Percentiles rank a stretch among this genome's conserved stretches.
phyloP scores from a whole-genome alignment of 1,140 invertebrate genomes.

The Luehdorfia chinensis region DNA sequence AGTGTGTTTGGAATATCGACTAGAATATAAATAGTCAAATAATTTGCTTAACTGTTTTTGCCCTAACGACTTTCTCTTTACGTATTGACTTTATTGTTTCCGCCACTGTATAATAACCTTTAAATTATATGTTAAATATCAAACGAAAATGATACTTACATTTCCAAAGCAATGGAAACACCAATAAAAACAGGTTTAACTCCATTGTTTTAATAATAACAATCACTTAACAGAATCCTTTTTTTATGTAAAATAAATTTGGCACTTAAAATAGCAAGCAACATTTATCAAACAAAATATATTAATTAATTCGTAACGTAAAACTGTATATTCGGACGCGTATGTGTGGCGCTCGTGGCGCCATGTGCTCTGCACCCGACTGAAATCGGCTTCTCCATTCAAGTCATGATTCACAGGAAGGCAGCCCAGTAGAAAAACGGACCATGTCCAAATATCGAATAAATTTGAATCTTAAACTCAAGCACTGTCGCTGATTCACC shows the following conservation, averaged over 20 bases:
- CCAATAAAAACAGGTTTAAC: conserved; percentile 41
- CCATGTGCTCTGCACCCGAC: conserved; percentile 41
- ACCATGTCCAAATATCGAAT: conserved; percentile 55
- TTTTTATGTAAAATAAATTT: conserved; percentile 23
- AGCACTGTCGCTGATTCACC: conserved; percentile 40
- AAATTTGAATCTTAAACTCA: conserved; percentile 40
- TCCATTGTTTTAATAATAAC: conserved; percentile 45
- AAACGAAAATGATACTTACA: conserved; percentile 37
- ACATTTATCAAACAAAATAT: conserved; percentile 11
- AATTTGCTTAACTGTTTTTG: conserved; percentile 1
- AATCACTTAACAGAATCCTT: too few species aligned
- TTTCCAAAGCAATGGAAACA: conserved; percentile 49
- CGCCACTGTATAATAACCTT: too few species aligned
- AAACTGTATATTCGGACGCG: conserved; percentile 19
- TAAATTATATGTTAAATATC: too few species aligned
- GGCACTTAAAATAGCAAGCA: conserved; percentile 12
- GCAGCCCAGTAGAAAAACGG: conserved; percentile 56
- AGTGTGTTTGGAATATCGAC: too few species aligned
- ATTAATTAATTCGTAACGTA: conserved; percentile 15
- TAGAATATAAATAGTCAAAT: conserved; percentile 14
- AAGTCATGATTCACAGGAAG: conserved; percentile 68
- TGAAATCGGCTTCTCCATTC: conserved; percentile 44
- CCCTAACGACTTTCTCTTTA: conserved; percentile 4
- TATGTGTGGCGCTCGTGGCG: conserved; percentile 29
- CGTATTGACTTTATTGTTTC: too few species aligned